These are phyloP conservation scores for Agrotis ipsilon DNA, from an alignment of 2,888 invertebrate species.

Conservation along the genomic window DNA sequence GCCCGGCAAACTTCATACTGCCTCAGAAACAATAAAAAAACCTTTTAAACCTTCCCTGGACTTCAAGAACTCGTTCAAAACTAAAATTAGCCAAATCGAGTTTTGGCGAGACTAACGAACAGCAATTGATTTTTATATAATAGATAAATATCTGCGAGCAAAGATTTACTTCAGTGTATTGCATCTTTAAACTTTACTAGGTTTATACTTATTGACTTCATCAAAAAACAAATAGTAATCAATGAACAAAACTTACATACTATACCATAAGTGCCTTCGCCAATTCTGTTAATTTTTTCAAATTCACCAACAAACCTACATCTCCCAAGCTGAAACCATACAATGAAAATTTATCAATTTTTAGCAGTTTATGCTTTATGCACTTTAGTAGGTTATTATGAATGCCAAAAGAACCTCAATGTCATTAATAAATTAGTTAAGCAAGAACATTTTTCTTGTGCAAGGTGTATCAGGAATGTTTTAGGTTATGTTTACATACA, in stretches of 20 bases:
- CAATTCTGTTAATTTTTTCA: slow-evolving; percentile 98
- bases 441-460: no score
- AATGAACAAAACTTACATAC: slow-evolving; percentile 94
- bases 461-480: slow-evolving; percentile 2
- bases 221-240: slow-evolving; percentile 2
- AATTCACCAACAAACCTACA: slow-evolving; percentile 99
- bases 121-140: no score
- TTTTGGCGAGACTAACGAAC: no score
- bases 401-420: no score
- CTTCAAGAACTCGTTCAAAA: no score
- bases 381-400: neutral
- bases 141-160: neutral
- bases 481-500: slow-evolving; percentile 91
- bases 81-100: no score
- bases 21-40: no score
- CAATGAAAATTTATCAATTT: slow-evolving; percentile 18
- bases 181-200: neutral
- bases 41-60: no score
- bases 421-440: no score
- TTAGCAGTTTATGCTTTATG: neutral
- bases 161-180: neutral
- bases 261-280: slow-evolving; percentile 99
- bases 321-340: slow-evolving; percentile 93
- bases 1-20: no score
- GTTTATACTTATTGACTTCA: neutral